phyloP scores from a whole-genome alignment of 2,888 invertebrate genomes.

The Lasioglossum morio region DNA sequence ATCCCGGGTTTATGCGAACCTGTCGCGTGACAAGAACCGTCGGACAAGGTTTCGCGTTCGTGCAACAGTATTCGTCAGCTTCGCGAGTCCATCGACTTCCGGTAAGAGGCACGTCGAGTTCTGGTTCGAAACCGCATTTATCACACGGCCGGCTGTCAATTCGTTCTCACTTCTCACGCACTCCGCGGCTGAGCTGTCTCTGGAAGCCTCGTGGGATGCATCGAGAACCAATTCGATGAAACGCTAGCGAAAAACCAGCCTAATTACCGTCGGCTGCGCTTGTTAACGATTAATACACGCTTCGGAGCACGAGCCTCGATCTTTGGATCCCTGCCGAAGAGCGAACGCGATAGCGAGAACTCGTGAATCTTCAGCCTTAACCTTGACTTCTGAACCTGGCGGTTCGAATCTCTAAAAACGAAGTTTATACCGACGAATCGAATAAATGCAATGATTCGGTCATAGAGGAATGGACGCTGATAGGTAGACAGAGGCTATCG shows the following conservation, averaged over 20 bases:
- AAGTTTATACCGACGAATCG: not conserved
- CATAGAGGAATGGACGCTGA: not conserved
- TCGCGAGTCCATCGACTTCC: constrained; percentile 75
- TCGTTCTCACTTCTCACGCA: constrained; percentile 37
- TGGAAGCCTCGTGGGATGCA: constrained; percentile 12
- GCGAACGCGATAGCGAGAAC: constrained; percentile 47
- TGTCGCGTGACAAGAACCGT: not conserved
- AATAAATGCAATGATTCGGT: not conserved
- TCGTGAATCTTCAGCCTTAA: constrained; percentile 70
- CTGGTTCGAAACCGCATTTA: constrained; percentile 76
- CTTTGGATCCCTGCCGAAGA: constrained; percentile 70
- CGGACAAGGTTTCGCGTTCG: constrained; percentile 34
- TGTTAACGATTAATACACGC: not conserved
- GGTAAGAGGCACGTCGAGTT: constrained; percentile 69
- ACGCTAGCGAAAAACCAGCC: no score
- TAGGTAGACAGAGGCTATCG: not conserved
- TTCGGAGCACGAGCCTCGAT: constrained; percentile 28
- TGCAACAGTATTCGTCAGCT: constrained; percentile 77
- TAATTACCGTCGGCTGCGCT: not conserved
- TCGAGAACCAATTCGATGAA: not conserved
- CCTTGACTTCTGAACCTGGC: constrained; percentile 55
- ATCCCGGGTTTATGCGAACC: not conserved
- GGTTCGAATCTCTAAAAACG: not conserved
- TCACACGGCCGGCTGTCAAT: constrained; percentile 46
- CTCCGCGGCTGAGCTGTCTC: not conserved